Base-by-base conservation (phyloP, 2,113 vertebrate genomes). In the Herpetotheres cachinnans region DNA sequence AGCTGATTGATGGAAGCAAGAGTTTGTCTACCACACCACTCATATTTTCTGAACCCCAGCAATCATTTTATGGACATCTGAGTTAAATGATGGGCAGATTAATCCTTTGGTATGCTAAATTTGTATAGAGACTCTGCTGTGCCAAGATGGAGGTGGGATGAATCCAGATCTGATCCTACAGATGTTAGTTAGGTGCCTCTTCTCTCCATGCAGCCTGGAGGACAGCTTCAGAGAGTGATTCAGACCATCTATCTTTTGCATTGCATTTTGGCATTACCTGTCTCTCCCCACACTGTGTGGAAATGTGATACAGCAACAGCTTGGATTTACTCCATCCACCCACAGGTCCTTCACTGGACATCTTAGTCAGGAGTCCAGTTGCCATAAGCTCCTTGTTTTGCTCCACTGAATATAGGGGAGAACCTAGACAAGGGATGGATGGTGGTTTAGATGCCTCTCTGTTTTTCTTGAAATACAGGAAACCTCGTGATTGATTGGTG, bases 1-100 rank as follows among this genome's bases (percentile, higher is more conserved):
- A 91, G 62, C 78, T 95, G 94, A 93, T 44, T 87, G 95, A 96
- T 95, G 58, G 91, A 52, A 95, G 49, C 73, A 89, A 61, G 89
- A 89, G 91, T 95, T 94, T 95, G 54, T 95, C 86, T 97, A 58
- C 84, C 25, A 22, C 0, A 2, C 70, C 73, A 82, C 52, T 90
- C 62, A 19, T 86, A 67, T 93, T 90, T 96, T 91, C 84, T 93
- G 81, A 90, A 86, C 42, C 38, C 38, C 63, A 69, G 84, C 38
- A 91, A 82, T 94, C 32, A 66, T 77, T 95, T 95, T 70, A 58
- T 59, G 84, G 95, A 49, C 83, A 72, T 89, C 22, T 65, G 65
- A 90, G 36, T 90, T 73, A 87, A 90, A 94, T 76, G 49, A 94
- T 82, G 86, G 29, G 66, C 89, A 42, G 71, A 55, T 90, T 56